Base-by-base conservation (phyloP, 1,140 invertebrate genomes). In the Bathynomus jamesi region DNA sequence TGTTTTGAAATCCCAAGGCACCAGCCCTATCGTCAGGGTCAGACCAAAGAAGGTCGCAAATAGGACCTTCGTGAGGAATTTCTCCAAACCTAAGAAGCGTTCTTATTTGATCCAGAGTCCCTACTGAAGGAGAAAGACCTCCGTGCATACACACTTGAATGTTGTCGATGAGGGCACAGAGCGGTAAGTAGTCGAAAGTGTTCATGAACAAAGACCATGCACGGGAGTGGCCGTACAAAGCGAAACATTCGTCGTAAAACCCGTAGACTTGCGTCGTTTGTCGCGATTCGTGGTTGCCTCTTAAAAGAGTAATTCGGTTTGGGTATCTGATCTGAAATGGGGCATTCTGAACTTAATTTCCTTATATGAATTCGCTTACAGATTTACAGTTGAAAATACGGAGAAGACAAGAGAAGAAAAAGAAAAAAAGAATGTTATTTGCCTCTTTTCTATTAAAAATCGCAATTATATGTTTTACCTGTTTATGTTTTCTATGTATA, bases 201-300 rank as follows among this genome's bases (percentile, higher is more conserved):
- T 46, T 28, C 64, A 72, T 67, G 46, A 67, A 72, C 28, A 70
- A 65, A 11, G 61, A 67, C 73, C 80, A 84, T 75, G 84, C 81
- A 24, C 75, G 75, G 21, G 67, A 65, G 21, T 80, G 74, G 8
- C 79, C 78, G 67, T 81, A 81, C 74, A 82, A 82, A 28, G 72
- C 62, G 53, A 78, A 67, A 71, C 81, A 82, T 73, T 83, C 81
- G 61, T 81, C 78, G 27, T 82, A 82, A 65, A 83, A 83, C 2
- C 82, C 82, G 71, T 82, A 83, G 70, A 81, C 77, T 31, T 71
- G 65, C 0, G 72, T 78, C 4, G 72, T 66, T 17, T 63, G 72
- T 10, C 67, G 65, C 13, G 21, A 67, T 60, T 79, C 78, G 70
- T 79, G 78, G 69, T 79, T 79, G 13, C 78, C 78, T 30, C 78